These are phyloP conservation scores for cat (Felis catus) DNA, from an alignment of 2,113 vertebrate species.

Conservation along the genomic window F.catus_Fca126_mat1.0 CM031417.1:10929001-10929500, in stretches of 20 bases:
- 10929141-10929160: background rate
- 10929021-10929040: background rate
- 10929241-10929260: background rate
- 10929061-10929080: background rate
- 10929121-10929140: background rate
- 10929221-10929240: background rate
- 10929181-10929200: background rate
- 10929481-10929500: background rate
- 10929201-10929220: background rate
- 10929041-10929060: background rate
- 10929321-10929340: fast-evolving
- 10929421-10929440: background rate
- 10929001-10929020: background rate
- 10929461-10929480: fast-evolving
- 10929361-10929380: background rate
- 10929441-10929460: background rate
- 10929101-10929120: fast-evolving
- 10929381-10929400: background rate
- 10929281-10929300: too few species aligned
- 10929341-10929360: background rate
- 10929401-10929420: background rate
- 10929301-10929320: fast-evolving
- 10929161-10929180: too few species aligned
- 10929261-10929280: background rate
- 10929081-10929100: background rate